Conservation (phyloP, 2,797 vertebrate genomes). For the Schizopygopsis pylzovi region DNA sequence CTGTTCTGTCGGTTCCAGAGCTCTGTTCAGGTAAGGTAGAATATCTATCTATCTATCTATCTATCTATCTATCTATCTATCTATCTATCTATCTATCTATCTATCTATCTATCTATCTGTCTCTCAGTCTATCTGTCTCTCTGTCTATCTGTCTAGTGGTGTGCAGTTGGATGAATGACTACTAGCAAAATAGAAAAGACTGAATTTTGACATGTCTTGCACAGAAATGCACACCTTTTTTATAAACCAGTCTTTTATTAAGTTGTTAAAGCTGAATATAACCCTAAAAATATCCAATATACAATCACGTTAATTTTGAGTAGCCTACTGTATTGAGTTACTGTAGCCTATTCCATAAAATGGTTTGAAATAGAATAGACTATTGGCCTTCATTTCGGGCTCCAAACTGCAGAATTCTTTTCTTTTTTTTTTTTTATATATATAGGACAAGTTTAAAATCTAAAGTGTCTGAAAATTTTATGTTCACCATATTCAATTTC, state of each 20-base stretch:
- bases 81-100: constrained; percentile 28
- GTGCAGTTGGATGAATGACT: not conserved
- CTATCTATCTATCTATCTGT: too few relatives aligned
- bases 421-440: too few relatives aligned
- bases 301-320: not conserved
- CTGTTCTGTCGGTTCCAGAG: constrained; percentile 65
- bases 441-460: too few relatives aligned
- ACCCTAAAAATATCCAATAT: not conserved
- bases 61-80: constrained; percentile 34
- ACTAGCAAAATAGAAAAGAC: not conserved
- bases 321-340: not conserved
- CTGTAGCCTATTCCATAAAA: not conserved
- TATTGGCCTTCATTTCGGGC: too few relatives aligned
- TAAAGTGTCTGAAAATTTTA: not conserved
- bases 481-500: not conserved
- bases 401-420: too few relatives aligned
- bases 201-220: not conserved
- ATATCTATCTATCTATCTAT: constrained; percentile 42
- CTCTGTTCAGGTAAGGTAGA: constrained; percentile 73
- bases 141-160: not conserved
- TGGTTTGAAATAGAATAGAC: not conserved
- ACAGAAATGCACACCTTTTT: not conserved
- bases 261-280: not conserved
- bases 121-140: not conserved
- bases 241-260: not conserved